Evolutionary conservation across 53 echinoderm and acorn worm species (phyloP), one percentile per base, ranked within the genome.

Genomic region (Paracentrotus lividus): DNA sequence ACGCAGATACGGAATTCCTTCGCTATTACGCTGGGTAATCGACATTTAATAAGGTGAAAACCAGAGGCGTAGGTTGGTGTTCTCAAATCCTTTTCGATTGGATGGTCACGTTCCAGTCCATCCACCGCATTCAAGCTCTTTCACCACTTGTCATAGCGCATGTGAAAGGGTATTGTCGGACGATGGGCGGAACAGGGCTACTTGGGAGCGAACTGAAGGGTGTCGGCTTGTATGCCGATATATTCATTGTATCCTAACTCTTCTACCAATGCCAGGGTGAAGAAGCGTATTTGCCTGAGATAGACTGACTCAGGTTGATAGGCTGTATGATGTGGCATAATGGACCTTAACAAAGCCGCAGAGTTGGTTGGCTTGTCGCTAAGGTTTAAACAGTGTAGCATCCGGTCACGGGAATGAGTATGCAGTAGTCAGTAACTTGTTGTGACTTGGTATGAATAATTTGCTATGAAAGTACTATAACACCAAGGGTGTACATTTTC

Each of bases 121-220:
- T n/a, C 42, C 94, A 52, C 21, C 93, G 43, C n/a, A n/a, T 49
- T 96, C 90, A 49, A 96, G 93, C 93, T 96, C 96, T 33, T 86
- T 52, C 60, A 89, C 93, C 58, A 95, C 85, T 54, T n/a, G n/a
- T 56, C 42, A 31, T 85, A 66, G 27, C 96, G 91, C 45, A 96
- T 29, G 61, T 95, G 95, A 76, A 96, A 96, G 9, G 96, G 96
- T 43, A 96, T 95, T 55, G n/a, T n/a, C n/a, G 94, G 85, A 20
- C 96, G 85, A 86, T 93, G 94, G 42, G n/a, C n/a, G 92, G 93
- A 55, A 59, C 67, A 42, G n/a, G n/a, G 85, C 88, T 21, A 93
- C 91, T 7, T 93, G 94, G 54, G 72, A n/a, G n/a, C n/a, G 40
- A 51, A 96, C 84, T 0, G 93, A 90, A 18, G n/a, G n/a, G 49